A percentile compares a stretch with the other conserved stretches of the same genome.
These are phyloP conservation scores for Schizopygopsis malacanthus DNA, from an alignment of 2,797 vertebrate genomes.

Conservation along the genomic window DNA sequence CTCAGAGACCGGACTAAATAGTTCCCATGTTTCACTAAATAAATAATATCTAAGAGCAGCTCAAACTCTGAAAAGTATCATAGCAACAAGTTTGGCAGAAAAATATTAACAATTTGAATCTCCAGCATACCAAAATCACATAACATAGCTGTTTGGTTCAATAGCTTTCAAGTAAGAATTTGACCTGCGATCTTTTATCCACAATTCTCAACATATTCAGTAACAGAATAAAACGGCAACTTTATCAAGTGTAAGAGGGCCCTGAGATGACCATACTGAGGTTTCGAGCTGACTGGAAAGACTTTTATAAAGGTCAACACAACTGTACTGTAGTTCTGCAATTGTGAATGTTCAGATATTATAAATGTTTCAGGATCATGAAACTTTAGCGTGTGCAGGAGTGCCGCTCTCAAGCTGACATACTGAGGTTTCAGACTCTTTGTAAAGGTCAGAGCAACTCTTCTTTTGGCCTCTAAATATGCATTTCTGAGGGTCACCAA, in stretches of 20 bases:
- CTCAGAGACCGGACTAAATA: background rate
- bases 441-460: background rate
- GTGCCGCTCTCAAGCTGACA: background rate
- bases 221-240: background rate
- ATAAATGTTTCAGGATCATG: background rate
- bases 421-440: background rate
- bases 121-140: background rate
- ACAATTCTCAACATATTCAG: background rate
- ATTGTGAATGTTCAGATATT: background rate
- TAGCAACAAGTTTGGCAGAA: background rate
- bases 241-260: background rate
- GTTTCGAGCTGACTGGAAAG: background rate
- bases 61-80: slow-evolving; percentile 8
- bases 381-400: background rate
- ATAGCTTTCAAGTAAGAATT: background rate
- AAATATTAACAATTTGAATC: background rate
- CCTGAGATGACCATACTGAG: background rate
- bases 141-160: background rate
- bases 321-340: background rate
- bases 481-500: background rate
- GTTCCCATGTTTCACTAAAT: background rate
- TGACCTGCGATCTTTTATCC: background rate
- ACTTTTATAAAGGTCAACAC: background rate
- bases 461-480: background rate
- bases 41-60: background rate